Evolutionary conservation across 2,888 invertebrate species (phyloP), one percentile per base, ranked within the genome.

Genomic region (Eupelmus urozonus): DNA sequence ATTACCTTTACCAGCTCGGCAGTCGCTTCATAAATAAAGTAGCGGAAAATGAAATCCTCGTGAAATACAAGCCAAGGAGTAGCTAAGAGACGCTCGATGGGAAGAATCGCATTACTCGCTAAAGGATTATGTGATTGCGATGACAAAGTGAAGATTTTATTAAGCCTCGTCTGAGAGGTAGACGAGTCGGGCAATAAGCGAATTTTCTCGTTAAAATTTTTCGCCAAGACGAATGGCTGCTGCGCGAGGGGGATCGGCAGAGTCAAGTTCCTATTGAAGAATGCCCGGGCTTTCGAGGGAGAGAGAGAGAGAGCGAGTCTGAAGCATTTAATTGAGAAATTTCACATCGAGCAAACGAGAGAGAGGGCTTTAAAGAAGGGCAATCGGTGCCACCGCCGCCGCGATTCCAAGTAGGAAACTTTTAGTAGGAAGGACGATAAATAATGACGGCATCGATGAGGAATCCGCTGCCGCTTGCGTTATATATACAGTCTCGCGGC

Each of bases 401-500:
- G 16, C 51, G 69, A 55, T 59, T 45, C 65, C 66, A 42, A 25
- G 23, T 59, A 27, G 25, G 18, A 74, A 69, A 76, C 27, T 62
- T 53, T 3, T 42, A 75, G 67, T 29, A 76, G 69, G 53, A 75
- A 53, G 66, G 55, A 53, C 67, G 49, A 72, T 73, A 79, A 65
- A 79, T 73, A 70, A 82, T 85, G 85, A 86, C 85, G 81, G 82
- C 84, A 84, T 76, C 81, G 83, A 80, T 83, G 82, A 83, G 84
- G 85, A 87, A 86, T 87, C 83, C 84, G 82, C 20, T 18, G 45
- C 20, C 42, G 51, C 51, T 16, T 45, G n/a, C 34, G 34, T 45
- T 45, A 34, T 45, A 16, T 16, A 45, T 45, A 7, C 7, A 16
- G 16, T 45, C 3, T 34, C 13, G 27, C 25, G 23, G 29, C 18